Conservation (phyloP, 2,888 invertebrate genomes). For the Drepanosiphum platanoidis region DNA sequence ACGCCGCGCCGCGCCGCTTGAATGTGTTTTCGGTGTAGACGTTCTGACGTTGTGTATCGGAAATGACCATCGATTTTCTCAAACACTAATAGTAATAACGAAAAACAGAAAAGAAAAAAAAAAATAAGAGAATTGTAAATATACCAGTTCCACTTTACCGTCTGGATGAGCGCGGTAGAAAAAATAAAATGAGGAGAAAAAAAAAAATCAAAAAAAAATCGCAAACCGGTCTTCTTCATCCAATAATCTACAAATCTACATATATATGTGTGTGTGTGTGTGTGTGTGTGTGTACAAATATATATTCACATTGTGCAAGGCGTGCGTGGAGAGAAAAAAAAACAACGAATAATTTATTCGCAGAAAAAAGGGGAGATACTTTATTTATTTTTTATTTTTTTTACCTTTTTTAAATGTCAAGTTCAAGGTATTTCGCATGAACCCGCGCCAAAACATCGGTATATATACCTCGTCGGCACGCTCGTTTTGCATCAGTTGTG, state of each 20-base stretch:
- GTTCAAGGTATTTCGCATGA: conserved; percentile 51
- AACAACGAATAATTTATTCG: conserved; percentile 52
- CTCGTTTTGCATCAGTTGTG: conserved; percentile 52
- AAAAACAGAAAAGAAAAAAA: neutral
- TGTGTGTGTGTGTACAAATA: neutral
- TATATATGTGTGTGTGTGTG: neutral
- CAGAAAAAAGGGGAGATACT: conserved; percentile 33
- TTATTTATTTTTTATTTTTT: neutral
- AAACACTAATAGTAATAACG: neutral
- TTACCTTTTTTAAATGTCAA: conserved; percentile 50
- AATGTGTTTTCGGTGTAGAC: neutral
- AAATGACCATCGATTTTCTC: conserved; percentile 34
- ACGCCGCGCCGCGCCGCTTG: too few species aligned
- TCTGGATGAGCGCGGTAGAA: conserved; percentile 6
- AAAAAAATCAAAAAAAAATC: neutral
- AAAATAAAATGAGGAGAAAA: neutral
- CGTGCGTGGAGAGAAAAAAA: conserved; percentile 11
- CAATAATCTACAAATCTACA: conserved; percentile 59
- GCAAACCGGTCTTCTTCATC: conserved; percentile 59
- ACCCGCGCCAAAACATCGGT: conserved; percentile 45
- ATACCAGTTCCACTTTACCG: conserved; percentile 53
- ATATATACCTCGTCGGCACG: conserved; percentile 26
- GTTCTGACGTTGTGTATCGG: neutral
- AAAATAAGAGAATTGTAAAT: conserved; percentile 35
- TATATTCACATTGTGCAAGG: neutral